These are phyloP conservation scores for Drosophila birchii DNA, from an alignment of 2,888 invertebrate genomes.

Conservation along the genomic window DNA sequence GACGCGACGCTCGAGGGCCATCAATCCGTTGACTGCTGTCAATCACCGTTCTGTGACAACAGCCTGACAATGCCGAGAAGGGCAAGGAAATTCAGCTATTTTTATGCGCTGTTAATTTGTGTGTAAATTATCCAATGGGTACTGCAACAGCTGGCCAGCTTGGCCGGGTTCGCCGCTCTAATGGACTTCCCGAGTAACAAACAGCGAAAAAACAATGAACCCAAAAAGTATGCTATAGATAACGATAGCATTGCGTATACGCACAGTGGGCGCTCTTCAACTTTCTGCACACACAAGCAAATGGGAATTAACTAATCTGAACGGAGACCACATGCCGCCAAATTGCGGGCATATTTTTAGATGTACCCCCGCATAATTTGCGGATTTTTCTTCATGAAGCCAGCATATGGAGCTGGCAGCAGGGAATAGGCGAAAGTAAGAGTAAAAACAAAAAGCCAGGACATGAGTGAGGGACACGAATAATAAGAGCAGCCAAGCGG, in stretches of 20 bases:
- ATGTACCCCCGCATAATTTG: conserved; percentile 66
- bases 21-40: conserved; percentile 61
- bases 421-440: conserved; percentile 23
- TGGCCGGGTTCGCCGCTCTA: conserved; percentile 22
- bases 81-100: conserved; percentile 47
- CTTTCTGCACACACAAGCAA: conserved; percentile 25
- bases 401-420: conserved; percentile 64
- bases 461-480: conserved; percentile 60
- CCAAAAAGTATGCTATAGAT: conserved; percentile 24
- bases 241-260: conserved; percentile 52
- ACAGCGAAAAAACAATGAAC: conserved; percentile 38
- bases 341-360: conserved; percentile 70
- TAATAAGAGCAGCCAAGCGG: conserved; percentile 53
- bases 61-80: conserved; percentile 51
- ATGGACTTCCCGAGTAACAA: conserved; percentile 38
- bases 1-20: conserved; percentile 36
- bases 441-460: conserved; percentile 46
- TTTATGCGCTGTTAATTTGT: conserved; percentile 72
- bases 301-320: conserved; percentile 54
- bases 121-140: conserved; percentile 64
- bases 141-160: conserved; percentile 55
- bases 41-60: conserved; percentile 57
- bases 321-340: conserved; percentile 57
- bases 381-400: conserved; percentile 67
- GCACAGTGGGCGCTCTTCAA: conserved; percentile 44